Conservation (phyloP, 1,140 invertebrate genomes). For the Paralvinella palmiformis region DNA sequence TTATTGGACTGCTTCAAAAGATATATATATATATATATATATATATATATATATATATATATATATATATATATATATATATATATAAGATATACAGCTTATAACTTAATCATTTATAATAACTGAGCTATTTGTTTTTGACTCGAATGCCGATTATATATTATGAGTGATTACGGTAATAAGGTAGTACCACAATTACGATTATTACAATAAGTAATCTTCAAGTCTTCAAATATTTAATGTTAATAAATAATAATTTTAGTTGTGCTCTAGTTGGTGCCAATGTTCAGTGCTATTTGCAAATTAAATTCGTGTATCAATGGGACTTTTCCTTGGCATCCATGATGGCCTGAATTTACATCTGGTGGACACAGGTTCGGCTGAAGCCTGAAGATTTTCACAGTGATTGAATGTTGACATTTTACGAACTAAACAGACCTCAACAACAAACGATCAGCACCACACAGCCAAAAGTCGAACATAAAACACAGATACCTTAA, state of each 20-base stretch:
- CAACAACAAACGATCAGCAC: too few species aligned
- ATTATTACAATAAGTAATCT: neutral
- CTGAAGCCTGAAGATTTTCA: too few species aligned
- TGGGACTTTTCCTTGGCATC: too few species aligned
- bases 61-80: too few species aligned
- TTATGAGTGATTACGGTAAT: too few species aligned
- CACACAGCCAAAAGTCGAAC: too few species aligned
- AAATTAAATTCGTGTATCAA: too few species aligned
- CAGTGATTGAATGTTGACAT: too few species aligned
- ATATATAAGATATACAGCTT: neutral
- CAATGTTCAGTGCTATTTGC: neutral
- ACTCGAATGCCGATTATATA: neutral
- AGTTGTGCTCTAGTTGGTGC: neutral
- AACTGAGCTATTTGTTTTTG: neutral
- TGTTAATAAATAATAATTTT: neutral
- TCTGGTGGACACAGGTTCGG: too few species aligned
- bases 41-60: constrained; percentile 7
- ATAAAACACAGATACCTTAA: too few species aligned
- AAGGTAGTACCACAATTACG: neutral
- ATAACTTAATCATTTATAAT: neutral
- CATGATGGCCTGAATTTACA: too few species aligned
- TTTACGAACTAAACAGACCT: too few species aligned
- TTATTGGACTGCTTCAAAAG: neutral
- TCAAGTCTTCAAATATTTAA: neutral
- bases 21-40: constrained; percentile 8